These are phyloP conservation scores for Telmatherina bonti DNA, from an alignment of 2,797 vertebrate species.

Conservation along the genomic window DNA sequence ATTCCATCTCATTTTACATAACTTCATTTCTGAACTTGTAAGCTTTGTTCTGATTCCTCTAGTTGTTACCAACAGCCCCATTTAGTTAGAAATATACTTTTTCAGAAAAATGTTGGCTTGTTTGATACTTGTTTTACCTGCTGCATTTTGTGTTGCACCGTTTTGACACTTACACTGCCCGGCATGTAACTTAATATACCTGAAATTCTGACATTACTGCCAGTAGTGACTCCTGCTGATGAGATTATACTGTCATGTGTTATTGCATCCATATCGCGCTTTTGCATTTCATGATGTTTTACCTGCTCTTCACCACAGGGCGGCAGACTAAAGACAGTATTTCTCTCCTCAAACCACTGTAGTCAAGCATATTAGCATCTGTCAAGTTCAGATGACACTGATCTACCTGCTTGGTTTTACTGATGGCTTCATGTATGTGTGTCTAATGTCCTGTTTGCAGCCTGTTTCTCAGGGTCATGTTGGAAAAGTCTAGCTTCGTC, in stretches of 20 bases:
- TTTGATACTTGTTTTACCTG: too few species aligned
- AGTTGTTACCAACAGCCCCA: too few species aligned
- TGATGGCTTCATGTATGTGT: neutral
- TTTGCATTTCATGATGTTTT: slow-evolving; percentile 15
- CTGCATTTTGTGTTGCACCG: slow-evolving; percentile 46
- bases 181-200: slow-evolving; percentile 8
- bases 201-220: slow-evolving; percentile 9
- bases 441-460: neutral
- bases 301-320: slow-evolving; percentile 39
- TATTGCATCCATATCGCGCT: slow-evolving; percentile 5
- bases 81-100: too few species aligned
- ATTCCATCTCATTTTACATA: too few species aligned
- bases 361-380: neutral
- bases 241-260: slow-evolving; percentile 34
- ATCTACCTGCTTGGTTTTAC: neutral
- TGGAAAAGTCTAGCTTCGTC: slow-evolving; percentile 14
- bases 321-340: slow-evolving; percentile 20
- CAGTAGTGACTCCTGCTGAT: slow-evolving; percentile 38
- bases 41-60: too few species aligned
- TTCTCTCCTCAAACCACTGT: neutral
- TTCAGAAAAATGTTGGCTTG: too few species aligned
- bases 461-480: slow-evolving; percentile 39
- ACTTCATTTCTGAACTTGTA: too few species aligned
- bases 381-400: slow-evolving; percentile 6
- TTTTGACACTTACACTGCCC: slow-evolving; percentile 37